Evolutionary conservation across 2,113 vertebrate species (phyloP).

Genomic region (Tenebrosternarchus preto): DNA sequence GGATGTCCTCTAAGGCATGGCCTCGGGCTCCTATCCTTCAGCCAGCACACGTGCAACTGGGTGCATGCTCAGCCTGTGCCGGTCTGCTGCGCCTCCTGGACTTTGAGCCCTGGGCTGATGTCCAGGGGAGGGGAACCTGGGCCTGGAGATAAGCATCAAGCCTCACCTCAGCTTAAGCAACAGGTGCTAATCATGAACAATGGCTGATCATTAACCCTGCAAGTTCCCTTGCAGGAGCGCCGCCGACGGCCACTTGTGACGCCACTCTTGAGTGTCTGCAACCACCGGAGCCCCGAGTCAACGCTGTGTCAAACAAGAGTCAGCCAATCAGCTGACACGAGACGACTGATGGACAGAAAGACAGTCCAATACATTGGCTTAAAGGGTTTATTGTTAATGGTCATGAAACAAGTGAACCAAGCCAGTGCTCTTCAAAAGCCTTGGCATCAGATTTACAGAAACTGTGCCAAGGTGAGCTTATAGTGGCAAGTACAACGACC

Average conservation of each 20-base stretch:
- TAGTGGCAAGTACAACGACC: constrained; percentile 10
- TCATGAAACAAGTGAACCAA: background rate
- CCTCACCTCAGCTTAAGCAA: constrained; percentile 64
- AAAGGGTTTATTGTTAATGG: background rate
- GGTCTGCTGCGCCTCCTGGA: constrained; percentile 18
- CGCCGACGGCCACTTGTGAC: constrained; percentile 59
- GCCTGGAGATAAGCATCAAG: constrained; percentile 48
- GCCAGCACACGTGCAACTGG: background rate
- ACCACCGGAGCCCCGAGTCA: background rate
- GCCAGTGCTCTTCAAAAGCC: background rate
- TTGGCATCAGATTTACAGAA: background rate
- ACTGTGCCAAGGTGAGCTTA: background rate
- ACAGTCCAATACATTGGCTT: background rate
- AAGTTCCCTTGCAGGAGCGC: constrained; percentile 53
- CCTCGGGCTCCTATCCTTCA: background rate
- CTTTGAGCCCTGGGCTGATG: constrained; percentile 33
- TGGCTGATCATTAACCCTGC: constrained; percentile 72
- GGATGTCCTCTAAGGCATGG: constrained; percentile 7
- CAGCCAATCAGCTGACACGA: background rate
- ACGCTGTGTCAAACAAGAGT: background rate
- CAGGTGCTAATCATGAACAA: constrained; percentile 70
- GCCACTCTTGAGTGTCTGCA: constrained; percentile 32
- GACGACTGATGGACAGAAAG: background rate
- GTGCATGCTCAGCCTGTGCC: background rate
- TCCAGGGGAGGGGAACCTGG: constrained; percentile 29